Base-by-base conservation (phyloP, 2,888 invertebrate genomes). In the Blastobasis adustella region DNA sequence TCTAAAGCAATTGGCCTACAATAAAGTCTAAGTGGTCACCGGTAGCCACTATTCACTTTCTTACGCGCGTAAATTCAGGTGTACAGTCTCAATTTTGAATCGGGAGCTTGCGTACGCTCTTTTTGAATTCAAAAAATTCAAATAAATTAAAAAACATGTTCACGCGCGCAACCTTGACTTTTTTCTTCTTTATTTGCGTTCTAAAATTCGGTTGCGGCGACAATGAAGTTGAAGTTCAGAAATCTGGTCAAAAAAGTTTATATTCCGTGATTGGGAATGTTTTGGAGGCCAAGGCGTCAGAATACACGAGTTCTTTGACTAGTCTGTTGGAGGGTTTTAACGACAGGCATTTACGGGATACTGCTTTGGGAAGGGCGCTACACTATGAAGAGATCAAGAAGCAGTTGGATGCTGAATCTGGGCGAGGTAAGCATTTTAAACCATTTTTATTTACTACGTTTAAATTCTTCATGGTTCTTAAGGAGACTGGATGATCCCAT, bases 361-460 rank as follows among this genome's bases (percentile, higher is more conserved):
- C 76, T 66, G 73, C 69, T 1, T 54, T 81, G 10, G 86, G 83
- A 0, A 71, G 62, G 42, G 56, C 76, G 46, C 36, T 86, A 7
- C 67, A 72, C 39, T 86, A 86, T 54, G 60, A 79, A 5, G 69
- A 76, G 6, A 67, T 85, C 6, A 84, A 84, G 53, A 69, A 76
- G 0, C 73, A 67, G 52, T 56, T 74, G 7, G 54, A 58, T 4
- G 57, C 62, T 6, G 54, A 46, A 6, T 48, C 52, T 5, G 55
- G 48, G 3, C 58, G 59, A 58, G 63, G 84, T 82, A 56, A 72
- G 79, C 37, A 23, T 37, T 23, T 46, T 10, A 44, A 43, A 6
- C 7, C 9, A 38, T 48, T 45, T 45, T 45, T 23, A 23, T 23
- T 23, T 23, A 23, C 23, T 23, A 23, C 23, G 23, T 23, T 23